A percentile compares a stretch with the other conserved stretches of the same genome.
Evolutionary conservation across 1,140 invertebrate species (phyloP).

Genomic region (Cyrtorhinus lividipennis): DNA sequence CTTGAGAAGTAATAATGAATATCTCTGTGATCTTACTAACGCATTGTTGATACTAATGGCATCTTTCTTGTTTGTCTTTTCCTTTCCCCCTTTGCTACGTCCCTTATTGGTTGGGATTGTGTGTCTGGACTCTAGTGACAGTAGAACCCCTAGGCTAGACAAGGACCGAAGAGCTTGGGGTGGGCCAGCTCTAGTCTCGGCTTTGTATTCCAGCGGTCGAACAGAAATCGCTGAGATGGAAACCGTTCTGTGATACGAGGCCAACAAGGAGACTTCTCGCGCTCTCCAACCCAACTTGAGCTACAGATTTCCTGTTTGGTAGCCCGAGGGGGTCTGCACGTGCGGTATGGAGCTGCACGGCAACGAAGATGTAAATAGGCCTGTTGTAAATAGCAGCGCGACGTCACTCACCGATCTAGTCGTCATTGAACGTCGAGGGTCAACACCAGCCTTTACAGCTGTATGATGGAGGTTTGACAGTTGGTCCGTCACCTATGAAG

Average conservation of each 20-base stretch:
- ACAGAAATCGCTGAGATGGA: slow-evolving; percentile 74
- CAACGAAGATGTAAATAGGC: slow-evolving; percentile 3
- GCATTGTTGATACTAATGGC: too few species aligned
- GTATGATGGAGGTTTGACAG: too few species aligned
- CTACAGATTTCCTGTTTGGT: slow-evolving; percentile 22
- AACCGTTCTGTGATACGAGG: slow-evolving; percentile 62
- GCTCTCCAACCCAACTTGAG: slow-evolving; percentile 11
- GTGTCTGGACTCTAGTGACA: slow-evolving; percentile 1
- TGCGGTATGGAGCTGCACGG: neutral
- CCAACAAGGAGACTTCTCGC: slow-evolving; percentile 9
- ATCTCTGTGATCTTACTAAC: neutral
- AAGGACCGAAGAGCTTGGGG: neutral
- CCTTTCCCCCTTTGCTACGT: neutral
- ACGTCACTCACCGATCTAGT: neutral
- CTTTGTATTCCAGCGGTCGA: slow-evolving; percentile 33
- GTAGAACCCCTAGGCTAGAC: slow-evolving; percentile 5
- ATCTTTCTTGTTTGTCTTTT: too few species aligned
- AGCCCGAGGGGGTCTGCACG: neutral
- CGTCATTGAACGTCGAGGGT: neutral
- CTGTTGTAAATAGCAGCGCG: neutral
- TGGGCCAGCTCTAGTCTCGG: slow-evolving; percentile 3
- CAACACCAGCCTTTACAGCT: too few species aligned
- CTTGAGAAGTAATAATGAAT: neutral
- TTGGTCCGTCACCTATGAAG: too few species aligned
- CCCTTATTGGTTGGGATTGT: neutral